phyloP scores from a whole-genome alignment of 2,113 vertebrate species.

The Empidonax alnorum region DNA sequence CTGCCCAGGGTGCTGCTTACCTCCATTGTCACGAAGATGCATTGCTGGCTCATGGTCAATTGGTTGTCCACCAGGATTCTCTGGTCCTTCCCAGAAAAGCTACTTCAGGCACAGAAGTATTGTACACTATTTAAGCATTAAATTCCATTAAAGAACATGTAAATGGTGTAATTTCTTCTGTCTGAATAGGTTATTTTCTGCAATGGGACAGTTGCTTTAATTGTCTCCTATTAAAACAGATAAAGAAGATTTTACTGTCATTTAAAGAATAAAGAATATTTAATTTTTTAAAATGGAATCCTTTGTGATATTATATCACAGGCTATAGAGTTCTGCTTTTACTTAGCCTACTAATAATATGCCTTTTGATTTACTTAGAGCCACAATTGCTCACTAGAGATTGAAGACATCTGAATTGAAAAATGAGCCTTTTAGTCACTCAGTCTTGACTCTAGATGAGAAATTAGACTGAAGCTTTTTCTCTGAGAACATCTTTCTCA shows the following conservation, averaged over 20 bases:
- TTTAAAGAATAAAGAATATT: neutral
- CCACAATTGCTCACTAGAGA: neutral
- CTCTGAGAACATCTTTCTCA: neutral
- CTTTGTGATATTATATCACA: neutral
- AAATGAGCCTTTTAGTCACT: constrained; percentile 34
- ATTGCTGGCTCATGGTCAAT: neutral
- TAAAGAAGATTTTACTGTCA: neutral
- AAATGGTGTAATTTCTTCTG: neutral
- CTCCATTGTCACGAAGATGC: neutral
- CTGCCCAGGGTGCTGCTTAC: neutral
- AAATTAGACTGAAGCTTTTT: neutral
- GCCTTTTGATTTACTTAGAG: constrained; percentile 20
- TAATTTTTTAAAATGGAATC: neutral
- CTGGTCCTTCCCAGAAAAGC: neutral
- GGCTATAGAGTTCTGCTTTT: neutral
- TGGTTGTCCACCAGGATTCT: neutral
- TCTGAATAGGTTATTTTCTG: neutral
- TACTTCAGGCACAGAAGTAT: neutral
- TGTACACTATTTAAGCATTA: neutral
- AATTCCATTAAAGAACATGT: neutral
- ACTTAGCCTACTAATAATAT: constrained; percentile 11
- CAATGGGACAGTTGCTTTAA: neutral
- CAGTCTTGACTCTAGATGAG: neutral
- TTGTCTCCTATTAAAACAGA: neutral
- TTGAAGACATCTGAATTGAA: constrained; percentile 6